Base-by-base conservation (phyloP, 92 coral and sea anemone species). In the Ricordea florida region DNA sequence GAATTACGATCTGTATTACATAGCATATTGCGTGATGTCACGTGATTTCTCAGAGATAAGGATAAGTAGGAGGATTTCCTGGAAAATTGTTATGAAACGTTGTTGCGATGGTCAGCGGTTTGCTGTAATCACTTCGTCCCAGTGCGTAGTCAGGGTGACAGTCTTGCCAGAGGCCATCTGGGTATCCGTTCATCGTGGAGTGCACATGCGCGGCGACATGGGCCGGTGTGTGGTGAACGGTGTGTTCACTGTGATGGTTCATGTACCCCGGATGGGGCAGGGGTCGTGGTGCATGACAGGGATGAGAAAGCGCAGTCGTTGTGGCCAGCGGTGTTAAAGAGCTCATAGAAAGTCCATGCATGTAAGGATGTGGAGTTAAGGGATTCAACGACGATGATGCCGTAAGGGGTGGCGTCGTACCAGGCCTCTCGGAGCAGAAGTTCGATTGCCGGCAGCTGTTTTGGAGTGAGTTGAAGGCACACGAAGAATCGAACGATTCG, bases 21-120 rank as follows among this genome's bases (percentile, higher is more conserved):
- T 14, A 14, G 46, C 29, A 9, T 8, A 7, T 20, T 38, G 13
- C 25, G 0, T 17, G 16, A 11, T 36, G 29, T 40, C 40, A 52
- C 63, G 16, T 52, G 36, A 16, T 14, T 20, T 23, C 64, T 72
- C 32, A 79, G 30, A 82, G 87, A 50, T 78, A 90, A 5, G 97
- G 69, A 62, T 63, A 90, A 10, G 85, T 66, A 0, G 90, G 77
- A 28, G 89, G 87, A 41, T 76, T 62, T 15, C 97, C 97, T 6
- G 90, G 69, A 33, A 66, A 90, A 25, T 83, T 85, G 41, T 83
- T 69, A 33, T 90, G 85, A 72, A 91, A 83, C 20, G 89, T 68
- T 10, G 97, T 87, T 7, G 97, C 62, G 78, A 91, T 91, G 57
- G 87, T 74, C 64, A 91, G 78, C 43, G 97, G 93, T 56, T 91